Evolutionary conservation across 2,113 vertebrate genomes (phyloP), one percentile per base, ranked within the genome.

Genomic region (Mastomys natalensis): DNA sequence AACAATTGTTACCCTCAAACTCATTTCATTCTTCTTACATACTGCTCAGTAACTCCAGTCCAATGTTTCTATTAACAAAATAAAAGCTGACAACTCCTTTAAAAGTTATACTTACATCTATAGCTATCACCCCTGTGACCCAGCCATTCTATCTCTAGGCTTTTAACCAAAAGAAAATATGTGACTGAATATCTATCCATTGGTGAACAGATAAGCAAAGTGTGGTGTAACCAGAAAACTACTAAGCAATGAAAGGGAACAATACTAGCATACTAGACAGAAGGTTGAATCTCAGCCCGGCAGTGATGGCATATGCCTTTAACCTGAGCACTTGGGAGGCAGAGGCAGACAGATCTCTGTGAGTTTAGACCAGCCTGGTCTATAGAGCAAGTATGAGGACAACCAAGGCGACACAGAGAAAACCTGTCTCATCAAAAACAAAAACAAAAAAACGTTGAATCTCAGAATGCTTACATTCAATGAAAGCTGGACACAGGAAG

Each of bases 401-500:
- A n/a, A 8, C 37, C 70, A 72, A n/a, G 16, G 37, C 7, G 3
- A 72, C 70, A n/a, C 37, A 72, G 70, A 72, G 34, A 70, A n/a
- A 72, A 7, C 37, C 17, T n/a, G 17, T n/a, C 37, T 72, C 16
- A 37, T n/a, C n/a, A n/a, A n/a, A n/a, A n/a, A n/a, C n/a, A n/a
- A n/a, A n/a, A n/a, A 70, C 37, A 70, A 70, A 37, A 89, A 91
- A 85, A 21, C 37, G 31, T 48, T 80, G 73, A 93, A 84, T 91
- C 68, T 95, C n/a, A 97, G 92, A 87, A 85, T 73, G 12, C 55
- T 89, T 73, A 40, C 0, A 22, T 48, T 68, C 12, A 90, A 8
- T 76, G 34, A 97, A 66, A 94, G 21, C 64, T 64, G 82, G 37
- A 87, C 81, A 95, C 73, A 85, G 74, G 81, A 91, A 68, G 34